Conservation (phyloP, 2,113 vertebrate genomes). For the Trichechus manatus region DNA sequence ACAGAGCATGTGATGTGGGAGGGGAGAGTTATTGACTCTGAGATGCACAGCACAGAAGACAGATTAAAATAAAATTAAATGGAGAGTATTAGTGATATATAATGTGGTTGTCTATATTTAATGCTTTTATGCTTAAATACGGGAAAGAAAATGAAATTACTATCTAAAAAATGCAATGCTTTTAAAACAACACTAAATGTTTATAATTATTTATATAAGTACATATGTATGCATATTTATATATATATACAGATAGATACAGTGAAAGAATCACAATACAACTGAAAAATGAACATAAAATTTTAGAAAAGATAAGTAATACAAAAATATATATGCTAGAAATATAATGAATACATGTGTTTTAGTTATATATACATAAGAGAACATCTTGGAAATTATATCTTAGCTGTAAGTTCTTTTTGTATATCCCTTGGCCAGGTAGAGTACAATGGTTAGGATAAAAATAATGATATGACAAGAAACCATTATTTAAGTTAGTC, state of each 20-base stretch:
- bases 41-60: constrained; percentile 68
- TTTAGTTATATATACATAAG: background rate
- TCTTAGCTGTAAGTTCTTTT: background rate
- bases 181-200: background rate
- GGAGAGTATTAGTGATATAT: constrained; percentile 68
- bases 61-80: constrained; percentile 77
- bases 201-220: background rate
- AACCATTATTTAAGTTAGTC: background rate
- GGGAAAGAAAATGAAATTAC: constrained; percentile 66
- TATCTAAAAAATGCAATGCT: constrained; percentile 33
- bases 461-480: background rate
- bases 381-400: background rate
- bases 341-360: background rate
- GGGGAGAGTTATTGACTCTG: constrained; percentile 69
- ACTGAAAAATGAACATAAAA: background rate
- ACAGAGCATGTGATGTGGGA: constrained; percentile 20
- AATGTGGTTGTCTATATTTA: constrained; percentile 59
- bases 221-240: background rate
- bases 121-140: constrained; percentile 68
- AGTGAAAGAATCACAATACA: background rate
- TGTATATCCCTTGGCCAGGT: background rate
- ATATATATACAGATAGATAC: background rate
- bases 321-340: background rate
- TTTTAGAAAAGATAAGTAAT: background rate
- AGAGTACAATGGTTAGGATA: background rate